Conservation (phyloP, 1,140 invertebrate species). For the Achatina immaculata region DNA sequence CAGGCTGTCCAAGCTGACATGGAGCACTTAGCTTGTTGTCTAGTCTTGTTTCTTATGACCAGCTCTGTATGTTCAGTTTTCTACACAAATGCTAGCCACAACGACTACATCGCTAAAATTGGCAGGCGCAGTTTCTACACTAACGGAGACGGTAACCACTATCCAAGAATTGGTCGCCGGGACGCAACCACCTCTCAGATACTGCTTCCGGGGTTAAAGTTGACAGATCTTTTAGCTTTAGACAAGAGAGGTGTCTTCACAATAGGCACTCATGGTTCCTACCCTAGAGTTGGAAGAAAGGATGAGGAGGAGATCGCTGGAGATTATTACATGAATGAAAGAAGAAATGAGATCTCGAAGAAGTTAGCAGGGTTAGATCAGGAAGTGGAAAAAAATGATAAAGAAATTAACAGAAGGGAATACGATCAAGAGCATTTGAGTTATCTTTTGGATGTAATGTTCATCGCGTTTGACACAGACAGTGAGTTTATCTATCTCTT, state of each 20-base stretch:
- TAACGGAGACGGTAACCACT: slow-evolving; percentile 9
- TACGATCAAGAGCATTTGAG: not conserved
- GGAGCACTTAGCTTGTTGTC: not conserved
- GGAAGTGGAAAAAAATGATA: not conserved
- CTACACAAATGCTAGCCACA: slow-evolving; percentile 42
- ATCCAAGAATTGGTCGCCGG: slow-evolving; percentile 39
- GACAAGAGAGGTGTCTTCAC: slow-evolving; percentile 34
- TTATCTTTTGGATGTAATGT: slow-evolving; percentile 15
- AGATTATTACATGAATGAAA: not conserved
- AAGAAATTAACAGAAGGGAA: not conserved
- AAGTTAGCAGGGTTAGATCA: not conserved
- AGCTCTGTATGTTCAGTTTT: slow-evolving; percentile 39
- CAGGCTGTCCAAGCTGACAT: not conserved
- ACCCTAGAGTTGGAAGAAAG: slow-evolving; percentile 26
- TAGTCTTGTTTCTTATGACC: not conserved
- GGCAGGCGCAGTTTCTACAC: slow-evolving; percentile 43
- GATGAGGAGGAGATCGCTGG: not conserved
- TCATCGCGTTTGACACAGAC: slow-evolving; percentile 32
- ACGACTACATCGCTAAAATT: slow-evolving; percentile 43
- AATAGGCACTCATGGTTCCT: not conserved
- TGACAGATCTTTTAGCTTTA: not conserved
- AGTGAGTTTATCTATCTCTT: slow-evolving; percentile 5
- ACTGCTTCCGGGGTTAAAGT: not conserved
- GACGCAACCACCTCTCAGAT: not conserved
- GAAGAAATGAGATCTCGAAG: not conserved